Conservation (phyloP, 1,140 invertebrate species). For the Hyposmocoma kahamanoa region DNA sequence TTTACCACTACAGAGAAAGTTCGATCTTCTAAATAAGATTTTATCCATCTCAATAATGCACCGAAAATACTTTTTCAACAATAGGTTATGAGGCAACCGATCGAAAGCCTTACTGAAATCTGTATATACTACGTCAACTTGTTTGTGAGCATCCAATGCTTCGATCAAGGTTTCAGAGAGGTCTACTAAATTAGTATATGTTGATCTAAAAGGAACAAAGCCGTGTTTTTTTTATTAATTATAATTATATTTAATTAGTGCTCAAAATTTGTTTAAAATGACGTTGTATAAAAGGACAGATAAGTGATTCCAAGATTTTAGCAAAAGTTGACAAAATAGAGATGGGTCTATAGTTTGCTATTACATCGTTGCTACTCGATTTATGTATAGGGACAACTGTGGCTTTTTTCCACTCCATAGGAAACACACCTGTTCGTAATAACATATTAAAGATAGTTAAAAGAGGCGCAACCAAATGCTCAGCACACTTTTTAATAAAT, state of each 20-base stretch:
- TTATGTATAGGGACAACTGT: conserved; percentile 5
- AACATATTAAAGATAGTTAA: neutral
- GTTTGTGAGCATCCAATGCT: neutral
- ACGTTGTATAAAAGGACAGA: neutral
- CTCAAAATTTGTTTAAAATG: too few relatives aligned
- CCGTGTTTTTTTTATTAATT: neutral
- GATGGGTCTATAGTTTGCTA: conserved; percentile 1
- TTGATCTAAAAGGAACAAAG: neutral
- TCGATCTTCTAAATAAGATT: neutral
- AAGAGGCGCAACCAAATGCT: neutral
- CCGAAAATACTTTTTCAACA: neutral
- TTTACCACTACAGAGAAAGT: conserved; percentile 3
- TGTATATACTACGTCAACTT: conserved; percentile 4
- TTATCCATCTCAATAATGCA: neutral
- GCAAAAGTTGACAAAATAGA: conserved; percentile 6
- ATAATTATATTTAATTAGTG: too few relatives aligned
- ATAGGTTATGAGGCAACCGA: neutral
- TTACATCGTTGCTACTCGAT: neutral
- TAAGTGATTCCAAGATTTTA: neutral
- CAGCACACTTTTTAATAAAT: neutral
- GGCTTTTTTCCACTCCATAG: neutral
- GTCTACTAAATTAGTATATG: neutral
- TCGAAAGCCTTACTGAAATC: conserved; percentile 10
- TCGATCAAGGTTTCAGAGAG: neutral
- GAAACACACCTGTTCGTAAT: neutral